Base-by-base conservation (phyloP, 2,797 vertebrate genomes). In the Sarcoramphus papa region DNA sequence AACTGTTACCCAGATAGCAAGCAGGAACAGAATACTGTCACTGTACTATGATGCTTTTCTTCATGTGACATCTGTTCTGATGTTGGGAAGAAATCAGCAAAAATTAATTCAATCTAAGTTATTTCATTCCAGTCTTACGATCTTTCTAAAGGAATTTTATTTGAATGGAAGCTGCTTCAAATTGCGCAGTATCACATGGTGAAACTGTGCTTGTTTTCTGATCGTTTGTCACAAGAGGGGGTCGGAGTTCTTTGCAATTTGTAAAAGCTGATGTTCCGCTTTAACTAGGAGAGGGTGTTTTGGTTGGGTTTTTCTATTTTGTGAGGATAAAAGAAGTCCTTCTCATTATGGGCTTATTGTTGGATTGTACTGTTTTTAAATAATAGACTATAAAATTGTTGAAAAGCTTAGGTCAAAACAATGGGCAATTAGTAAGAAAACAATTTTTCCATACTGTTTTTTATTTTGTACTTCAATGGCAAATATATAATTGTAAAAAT, bases 201-300 rank as follows among this genome's bases (percentile, higher is more conserved):
- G 56, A 68, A 69, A 43, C 23, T 53, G 7, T 17, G 8, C 63
- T 93, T 88, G 92, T 33, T 63, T 96, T 97, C 92, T 93, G 67
- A 35, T 64, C 6, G 3, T 56, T 78, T 67, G 85, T 91, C 98
- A 97, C 97, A 93, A 98, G 98, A 98, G 98, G 98, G 98, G 27
- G 97, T 28, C 88, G 93, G 91, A 96, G 97, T 24, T 85, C 97
- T 97, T 94, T 57, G 41, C 62, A 76, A 63, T n/a, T 70, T n/a
- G 6, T 72, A 35, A 54, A 74, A 77, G 8, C 12, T 54, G 19
- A 18, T 7, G 12, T 24, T 62, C 9, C 0, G 0, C 27, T 41
- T 30, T 35, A 68, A 35, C 15, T 50, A 28, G 5, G 11, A 37
- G 17, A 7, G 2, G 1, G 3, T 56, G 23, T 33, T 78, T 31